phyloP scores from a whole-genome alignment of 2,113 vertebrate species.

The Ceyx margarethae region DNA sequence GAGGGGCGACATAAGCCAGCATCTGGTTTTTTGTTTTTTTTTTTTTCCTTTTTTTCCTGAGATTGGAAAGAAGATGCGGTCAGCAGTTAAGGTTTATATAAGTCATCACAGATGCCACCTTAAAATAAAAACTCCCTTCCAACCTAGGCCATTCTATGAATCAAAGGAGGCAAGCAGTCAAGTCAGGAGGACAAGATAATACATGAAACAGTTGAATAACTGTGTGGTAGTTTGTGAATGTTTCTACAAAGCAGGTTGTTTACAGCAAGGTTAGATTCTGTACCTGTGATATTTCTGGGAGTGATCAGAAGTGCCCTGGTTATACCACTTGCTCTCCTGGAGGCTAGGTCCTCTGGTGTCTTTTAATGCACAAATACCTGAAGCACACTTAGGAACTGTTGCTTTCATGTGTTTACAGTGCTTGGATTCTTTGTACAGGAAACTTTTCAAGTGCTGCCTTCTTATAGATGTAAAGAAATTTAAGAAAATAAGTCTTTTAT shows the following conservation, averaged over 20 bases:
- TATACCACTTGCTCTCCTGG: fast-evolving
- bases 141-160: too few species aligned
- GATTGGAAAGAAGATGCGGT: not conserved
- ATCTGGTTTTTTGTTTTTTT: too few species aligned
- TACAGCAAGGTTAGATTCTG: not conserved
- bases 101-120: not conserved
- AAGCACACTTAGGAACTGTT: not conserved
- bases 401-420: not conserved
- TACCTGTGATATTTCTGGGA: not conserved
- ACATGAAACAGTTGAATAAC: not conserved
- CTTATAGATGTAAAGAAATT: not conserved
- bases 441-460: not conserved
- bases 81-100: not conserved
- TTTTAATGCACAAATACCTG: fast-evolving
- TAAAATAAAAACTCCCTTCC: not conserved
- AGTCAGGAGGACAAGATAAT: not conserved
- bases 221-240: not conserved
- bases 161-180: not conserved
- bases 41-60: too few species aligned
- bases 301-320: not conserved
- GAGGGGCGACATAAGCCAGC: not conserved
- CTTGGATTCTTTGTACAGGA: not conserved
- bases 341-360: not conserved
- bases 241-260: not conserved
- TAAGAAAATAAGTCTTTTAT: not conserved